Evolutionary conservation across 2,888 invertebrate species (phyloP), one percentile per base, ranked within the genome.

Genomic region (Drosophila colorata): DNA sequence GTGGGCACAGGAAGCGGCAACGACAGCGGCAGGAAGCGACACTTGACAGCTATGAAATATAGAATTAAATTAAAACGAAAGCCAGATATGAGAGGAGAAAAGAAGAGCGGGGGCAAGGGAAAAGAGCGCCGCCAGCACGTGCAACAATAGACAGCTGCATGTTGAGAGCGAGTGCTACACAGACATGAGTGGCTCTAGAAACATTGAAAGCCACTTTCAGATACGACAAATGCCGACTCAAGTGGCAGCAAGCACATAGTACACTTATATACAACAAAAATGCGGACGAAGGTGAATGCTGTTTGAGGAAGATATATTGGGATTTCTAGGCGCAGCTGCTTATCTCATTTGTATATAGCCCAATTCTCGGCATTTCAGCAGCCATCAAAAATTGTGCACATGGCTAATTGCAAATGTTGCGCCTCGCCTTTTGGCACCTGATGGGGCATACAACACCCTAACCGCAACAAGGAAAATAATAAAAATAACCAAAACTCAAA

Each of bases 361-460:
- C 83, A 65, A 67, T 72, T 82, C 52, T 56, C 44, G 52, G 56
- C 76, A 44, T 77, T 79, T 79, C 78, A 76, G 60, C 85, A 81
- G 59, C 47, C 69, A 56, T 80, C 76, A 79, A 63, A 74, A 65
- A 59, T 65, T 59, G 59, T 83, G 74, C 80, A 86, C 81, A 87
- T 73, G 82, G 82, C 87, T 87, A 82, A 82, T 82, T 82, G 87
- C 85, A 67, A 75, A 70, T 87, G 87, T 84, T 74, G 85, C 78
- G 87, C 78, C 69, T 78, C 78, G 87, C 87, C 81, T 78, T 87
- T 85, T 82, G 82, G 82, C 87, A 82, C 87, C 87, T 82, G 82
- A 82, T 82, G 87, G 85, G 82, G 75, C 87, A 82, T 85, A 66
- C 64, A 60, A 58, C 61, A 67, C 38, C 23, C 20, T 41, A 65